phyloP scores from a whole-genome alignment of 2,113 vertebrate genomes.

The Vulpes ferrilata region DNA sequence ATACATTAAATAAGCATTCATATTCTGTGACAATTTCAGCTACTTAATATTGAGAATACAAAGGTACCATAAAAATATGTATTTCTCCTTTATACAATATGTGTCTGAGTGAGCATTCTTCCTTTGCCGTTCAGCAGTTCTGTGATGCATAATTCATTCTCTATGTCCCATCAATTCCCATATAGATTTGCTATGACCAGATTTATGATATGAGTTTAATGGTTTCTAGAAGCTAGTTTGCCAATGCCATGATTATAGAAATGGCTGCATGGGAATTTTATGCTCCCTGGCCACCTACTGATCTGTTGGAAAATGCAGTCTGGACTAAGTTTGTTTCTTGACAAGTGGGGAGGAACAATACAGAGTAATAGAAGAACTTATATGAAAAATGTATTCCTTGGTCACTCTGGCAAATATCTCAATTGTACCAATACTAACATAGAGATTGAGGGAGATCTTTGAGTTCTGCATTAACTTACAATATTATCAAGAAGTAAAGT shows the following conservation, averaged over 20 bases:
- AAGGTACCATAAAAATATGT: slow-evolving; percentile 54
- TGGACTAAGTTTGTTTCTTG: slow-evolving; percentile 40
- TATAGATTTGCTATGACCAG: slow-evolving; percentile 47
- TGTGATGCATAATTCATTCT: slow-evolving; percentile 75
- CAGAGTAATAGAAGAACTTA: background rate
- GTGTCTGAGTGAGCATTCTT: slow-evolving; percentile 71
- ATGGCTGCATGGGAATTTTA: slow-evolving; percentile 61
- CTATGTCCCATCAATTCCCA: slow-evolving; percentile 62
- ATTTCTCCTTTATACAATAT: slow-evolving; percentile 23
- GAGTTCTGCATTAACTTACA: background rate
- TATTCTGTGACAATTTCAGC: background rate
- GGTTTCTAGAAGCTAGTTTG: slow-evolving; percentile 74
- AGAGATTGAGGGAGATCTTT: background rate
- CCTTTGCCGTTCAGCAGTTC: slow-evolving; percentile 69
- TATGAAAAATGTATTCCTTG: slow-evolving; percentile 15
- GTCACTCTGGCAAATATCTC: background rate
- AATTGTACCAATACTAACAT: background rate
- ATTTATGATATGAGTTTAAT: slow-evolving; percentile 76
- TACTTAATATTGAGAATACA: slow-evolving; percentile 30
- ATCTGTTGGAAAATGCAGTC: slow-evolving; percentile 51
- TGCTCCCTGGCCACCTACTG: slow-evolving; percentile 19
- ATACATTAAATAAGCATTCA: slow-evolving; percentile 5
- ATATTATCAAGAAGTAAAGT: background rate
- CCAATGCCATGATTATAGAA: slow-evolving; percentile 66
- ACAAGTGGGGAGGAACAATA: background rate